Base-by-base conservation (phyloP, 1,140 invertebrate species). In the Conopomorpha cramerella region DNA sequence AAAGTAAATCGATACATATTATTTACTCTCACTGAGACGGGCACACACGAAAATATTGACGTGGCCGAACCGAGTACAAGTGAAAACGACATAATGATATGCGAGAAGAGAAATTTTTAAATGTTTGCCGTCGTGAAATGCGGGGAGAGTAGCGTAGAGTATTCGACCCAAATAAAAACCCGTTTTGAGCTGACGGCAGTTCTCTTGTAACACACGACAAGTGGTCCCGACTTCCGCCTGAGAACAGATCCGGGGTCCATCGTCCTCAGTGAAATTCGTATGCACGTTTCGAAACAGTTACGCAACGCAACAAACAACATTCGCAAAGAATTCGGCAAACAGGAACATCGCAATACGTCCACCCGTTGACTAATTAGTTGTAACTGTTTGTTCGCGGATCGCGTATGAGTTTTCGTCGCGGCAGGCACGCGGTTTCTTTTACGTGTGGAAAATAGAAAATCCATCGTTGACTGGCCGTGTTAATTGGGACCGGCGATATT, bases 361-460 rank as follows among this genome's bases (percentile, higher is more conserved):
- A n/a, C n/a, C n/a, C n/a, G n/a, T n/a, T n/a, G n/a, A n/a, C n/a
- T n/a, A n/a, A n/a, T n/a, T n/a, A n/a, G n/a, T n/a, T n/a, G n/a
- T n/a, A n/a, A n/a, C n/a, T n/a, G n/a, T n/a, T n/a, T n/a, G n/a
- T n/a, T n/a, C n/a, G n/a, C n/a, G n/a, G n/a, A n/a, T n/a, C n/a
- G n/a, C n/a, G n/a, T n/a, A n/a, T 62, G 56, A 56, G 52, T 59
- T 68, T 71, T 68, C 63, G 59, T 71, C 36, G 49, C 55, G 47
- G 60, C 49, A 52, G 43, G 39, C 46, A 43, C 39, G 47, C 50
- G 46, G 57, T 76, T 76, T 73, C 71, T 68, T 76, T 72, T 68
- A 68, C 71, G 66, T 71, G 67, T 63, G 52, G 66, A 68, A 73
- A 76, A 72, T 76, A 76, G 67, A 72, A 72, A 76, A 67, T 72